Conservation (phyloP, 2,113 vertebrate species). For the Craseonycteris thonglongyai region DNA sequence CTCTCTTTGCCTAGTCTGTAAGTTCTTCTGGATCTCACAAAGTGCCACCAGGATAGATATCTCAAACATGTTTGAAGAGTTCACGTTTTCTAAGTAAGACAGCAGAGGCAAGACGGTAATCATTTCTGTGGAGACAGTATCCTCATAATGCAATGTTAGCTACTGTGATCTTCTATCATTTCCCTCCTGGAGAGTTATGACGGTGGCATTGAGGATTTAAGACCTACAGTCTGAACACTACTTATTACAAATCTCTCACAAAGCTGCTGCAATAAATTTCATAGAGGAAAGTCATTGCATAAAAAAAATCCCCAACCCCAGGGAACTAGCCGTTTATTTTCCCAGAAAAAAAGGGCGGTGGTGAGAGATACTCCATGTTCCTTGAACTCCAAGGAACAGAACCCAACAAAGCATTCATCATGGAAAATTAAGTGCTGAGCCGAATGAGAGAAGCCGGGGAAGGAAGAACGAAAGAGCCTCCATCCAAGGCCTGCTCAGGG, state of each 20-base stretch:
- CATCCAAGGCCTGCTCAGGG: not conserved
- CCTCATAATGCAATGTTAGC: slow-evolving; percentile 78
- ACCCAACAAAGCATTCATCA: slow-evolving; percentile 64
- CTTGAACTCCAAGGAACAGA: slow-evolving; percentile 50
- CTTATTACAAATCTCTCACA: slow-evolving; percentile 79
- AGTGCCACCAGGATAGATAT: not conserved
- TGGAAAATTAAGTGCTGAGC: not conserved
- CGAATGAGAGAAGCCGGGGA: not conserved
- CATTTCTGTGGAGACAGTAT: slow-evolving; percentile 67
- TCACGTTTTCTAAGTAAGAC: slow-evolving; percentile 60
- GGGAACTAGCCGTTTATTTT: slow-evolving; percentile 75
- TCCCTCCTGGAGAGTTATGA: slow-evolving; percentile 73
- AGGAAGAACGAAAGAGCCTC: not conserved
- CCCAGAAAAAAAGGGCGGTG: slow-evolving; percentile 46
- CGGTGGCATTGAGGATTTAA: slow-evolving; percentile 65
- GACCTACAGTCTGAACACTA: slow-evolving; percentile 73
- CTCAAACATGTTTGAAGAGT: slow-evolving; percentile 58
- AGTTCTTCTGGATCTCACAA: not conserved
- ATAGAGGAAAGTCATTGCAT: slow-evolving; percentile 68
- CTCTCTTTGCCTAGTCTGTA: not conserved
- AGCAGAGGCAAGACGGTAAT: slow-evolving; percentile 59
- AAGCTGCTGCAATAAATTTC: slow-evolving; percentile 79
- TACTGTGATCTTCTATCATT: slow-evolving; percentile 76
- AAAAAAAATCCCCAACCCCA: slow-evolving; percentile 55
- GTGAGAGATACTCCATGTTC: slow-evolving; percentile 52